phyloP scores from a whole-genome alignment of 2,113 vertebrate species.

The Leptocoma aspasia region DNA sequence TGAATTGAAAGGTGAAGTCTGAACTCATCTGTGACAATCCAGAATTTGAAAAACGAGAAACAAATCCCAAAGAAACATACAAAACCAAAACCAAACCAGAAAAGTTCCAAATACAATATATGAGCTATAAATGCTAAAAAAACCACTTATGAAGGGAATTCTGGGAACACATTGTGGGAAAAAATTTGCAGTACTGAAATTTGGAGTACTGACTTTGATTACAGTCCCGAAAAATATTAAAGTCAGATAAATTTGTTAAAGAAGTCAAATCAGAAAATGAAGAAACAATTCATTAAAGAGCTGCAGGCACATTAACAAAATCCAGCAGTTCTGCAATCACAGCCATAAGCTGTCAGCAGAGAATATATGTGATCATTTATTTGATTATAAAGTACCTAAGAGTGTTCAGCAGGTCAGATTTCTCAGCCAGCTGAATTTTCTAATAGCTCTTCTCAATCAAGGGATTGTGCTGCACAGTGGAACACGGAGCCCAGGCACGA shows the following conservation, averaged over 20 bases:
- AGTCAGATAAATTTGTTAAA: conserved; percentile 19
- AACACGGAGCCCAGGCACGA: neutral
- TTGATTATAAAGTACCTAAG: conserved; percentile 67
- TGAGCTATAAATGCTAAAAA: neutral
- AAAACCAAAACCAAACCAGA: neutral
- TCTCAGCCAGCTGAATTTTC: conserved; percentile 35
- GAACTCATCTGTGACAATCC: neutral
- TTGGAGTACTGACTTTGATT: neutral
- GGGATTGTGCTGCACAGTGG: conserved; percentile 23
- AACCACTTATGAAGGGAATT: neutral
- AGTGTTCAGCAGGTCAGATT: conserved; percentile 54
- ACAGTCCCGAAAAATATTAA: neutral
- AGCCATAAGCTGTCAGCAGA: conserved; percentile 51
- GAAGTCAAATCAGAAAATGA: conserved; percentile 30
- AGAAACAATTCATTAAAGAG: conserved; percentile 53
- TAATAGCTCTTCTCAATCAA: conserved; percentile 69
- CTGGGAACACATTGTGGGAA: neutral
- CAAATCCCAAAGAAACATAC: neutral
- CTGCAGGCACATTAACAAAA: conserved; percentile 10
- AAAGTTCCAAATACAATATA: neutral
- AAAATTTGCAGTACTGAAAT: neutral
- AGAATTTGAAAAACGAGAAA: neutral
- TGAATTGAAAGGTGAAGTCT: neutral
- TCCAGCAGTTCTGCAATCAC: conserved; percentile 55
- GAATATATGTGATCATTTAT: conserved; percentile 59